Base-by-base conservation (phyloP, 2,888 invertebrate species). In the Ferrisia virgata region DNA sequence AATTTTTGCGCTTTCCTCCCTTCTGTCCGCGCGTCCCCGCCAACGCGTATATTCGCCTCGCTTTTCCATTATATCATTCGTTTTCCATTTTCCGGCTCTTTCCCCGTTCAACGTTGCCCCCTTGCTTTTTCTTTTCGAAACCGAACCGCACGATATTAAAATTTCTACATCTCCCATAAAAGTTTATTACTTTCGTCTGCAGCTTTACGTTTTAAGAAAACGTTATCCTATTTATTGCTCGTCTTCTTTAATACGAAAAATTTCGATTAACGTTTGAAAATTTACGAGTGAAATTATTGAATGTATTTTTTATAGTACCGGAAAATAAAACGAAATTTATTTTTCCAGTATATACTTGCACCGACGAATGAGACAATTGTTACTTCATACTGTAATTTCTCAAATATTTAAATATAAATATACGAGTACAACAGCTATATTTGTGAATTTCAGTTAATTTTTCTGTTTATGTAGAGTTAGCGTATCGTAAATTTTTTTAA, bases 91-190 rank as follows among this genome's bases (percentile, higher is more conserved):
- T 72, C 82, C 69, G 82, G 69, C 82, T 82, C 72, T 69, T 58
- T 69, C 82, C 82, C 82, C 40, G 69, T 69, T 40, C 64, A 33
- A 64, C 64, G 82, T 64, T 69, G 39, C 82, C 82, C 82, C 82
- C 64, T 33, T 28, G 82, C 82, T 82, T 82, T 82, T 82, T 69
- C 82, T 39, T 69, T 69, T 69, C 69, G 82, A 82, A 82, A 82
- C 82, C 82, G 82, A 82, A 82, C 82, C 82, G 82, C 82, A 82
- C 69, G 82, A 82, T 82, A 82, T 82, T 82, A 82, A 82, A 82
- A 82, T 82, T 82, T 82, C 82, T 82, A 82, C 82, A 82, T 82
- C 82, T 82, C 82, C 82, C 82, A 82, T 82, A 82, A 82, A 82
- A 82, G 82, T 82, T 82, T 82, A 82, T 82, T 82, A 82, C 82